Percentiles rank a stretch among this genome's conserved stretches.
phyloP scores from a whole-genome alignment of 2,888 invertebrate genomes.

The Patella pellucida region DNA sequence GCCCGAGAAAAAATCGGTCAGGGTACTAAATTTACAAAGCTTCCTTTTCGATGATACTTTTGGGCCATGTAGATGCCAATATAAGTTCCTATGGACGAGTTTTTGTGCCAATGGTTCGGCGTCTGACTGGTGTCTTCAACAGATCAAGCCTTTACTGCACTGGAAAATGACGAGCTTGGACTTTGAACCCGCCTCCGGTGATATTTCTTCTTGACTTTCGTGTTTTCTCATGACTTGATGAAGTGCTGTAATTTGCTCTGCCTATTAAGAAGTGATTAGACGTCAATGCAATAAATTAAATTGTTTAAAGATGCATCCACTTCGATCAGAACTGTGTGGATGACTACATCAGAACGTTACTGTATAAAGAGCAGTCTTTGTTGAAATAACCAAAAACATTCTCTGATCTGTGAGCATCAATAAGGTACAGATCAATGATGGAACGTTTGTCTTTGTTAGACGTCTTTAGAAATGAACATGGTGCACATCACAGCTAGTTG shows the following conservation, averaged over 20 bases:
- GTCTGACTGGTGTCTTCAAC: constrained; percentile 1
- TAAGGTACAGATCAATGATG: not conserved
- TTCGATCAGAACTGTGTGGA: constrained; percentile 15
- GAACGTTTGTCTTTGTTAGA: no score
- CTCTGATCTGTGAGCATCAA: not conserved
- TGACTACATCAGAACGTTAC: not conserved
- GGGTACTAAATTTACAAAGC: not conserved
- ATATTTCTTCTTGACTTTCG: constrained; percentile 14
- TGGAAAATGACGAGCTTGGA: no score
- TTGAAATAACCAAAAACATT: constrained; percentile 45
- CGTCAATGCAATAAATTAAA: constrained; percentile 22
- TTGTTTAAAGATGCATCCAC: constrained; percentile 25
- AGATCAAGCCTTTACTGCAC: no score
- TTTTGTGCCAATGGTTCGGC: constrained; percentile 9
- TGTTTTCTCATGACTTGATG: not conserved
- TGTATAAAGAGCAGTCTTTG: constrained; percentile 44
- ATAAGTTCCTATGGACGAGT: not conserved
- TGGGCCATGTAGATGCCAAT: not conserved
- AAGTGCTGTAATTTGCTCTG: not conserved
- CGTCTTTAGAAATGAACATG: no score
- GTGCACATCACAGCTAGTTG: no score
- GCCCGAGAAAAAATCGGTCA: not conserved
- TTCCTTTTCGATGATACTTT: not conserved
- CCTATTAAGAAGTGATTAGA: constrained; percentile 23
- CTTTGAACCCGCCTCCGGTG: constrained; percentile 16